These are phyloP conservation scores for Neosilurus mollespiculum DNA, from an alignment of 2,797 vertebrate genomes.

Conservation along the genomic window DNA sequence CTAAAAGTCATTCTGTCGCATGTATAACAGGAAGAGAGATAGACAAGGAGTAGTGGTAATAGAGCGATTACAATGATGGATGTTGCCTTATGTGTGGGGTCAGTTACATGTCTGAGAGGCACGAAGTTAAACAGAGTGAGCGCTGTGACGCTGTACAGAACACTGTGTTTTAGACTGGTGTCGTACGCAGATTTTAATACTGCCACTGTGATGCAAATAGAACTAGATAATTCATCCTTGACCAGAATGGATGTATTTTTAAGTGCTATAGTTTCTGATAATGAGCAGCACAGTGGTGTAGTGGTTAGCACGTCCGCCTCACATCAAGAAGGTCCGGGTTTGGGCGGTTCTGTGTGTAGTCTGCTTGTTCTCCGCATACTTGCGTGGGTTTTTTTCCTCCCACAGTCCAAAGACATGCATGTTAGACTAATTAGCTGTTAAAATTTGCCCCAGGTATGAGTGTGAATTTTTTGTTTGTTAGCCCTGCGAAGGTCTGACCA, in stretches of 20 bases:
- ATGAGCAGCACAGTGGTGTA: not conserved
- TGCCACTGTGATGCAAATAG: not conserved
- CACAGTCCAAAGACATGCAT: too few species aligned
- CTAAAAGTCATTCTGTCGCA: not conserved
- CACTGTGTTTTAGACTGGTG: not conserved
- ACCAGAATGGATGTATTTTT: not conserved
- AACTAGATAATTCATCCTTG: not conserved
- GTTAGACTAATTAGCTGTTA: too few species aligned
- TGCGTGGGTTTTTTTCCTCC: too few species aligned
- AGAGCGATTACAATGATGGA: slow-evolving; percentile 52
- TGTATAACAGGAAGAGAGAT: not conserved
- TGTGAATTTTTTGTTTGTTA: too few species aligned
- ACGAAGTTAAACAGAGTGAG: slow-evolving; percentile 21
- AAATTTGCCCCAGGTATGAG: too few species aligned
- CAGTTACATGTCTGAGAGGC: slow-evolving; percentile 39
- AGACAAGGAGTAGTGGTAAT: not conserved
- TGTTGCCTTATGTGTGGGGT: slow-evolving; percentile 56
- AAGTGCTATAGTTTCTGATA: not conserved
- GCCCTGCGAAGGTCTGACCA: too few species aligned
- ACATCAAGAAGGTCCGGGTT: too few species aligned
- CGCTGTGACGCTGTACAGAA: slow-evolving; percentile 9
- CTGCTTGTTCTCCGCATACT: too few species aligned
- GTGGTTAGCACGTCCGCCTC: too few species aligned
- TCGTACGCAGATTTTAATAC: not conserved
- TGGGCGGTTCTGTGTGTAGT: too few species aligned